Evolutionary conservation across 2,797 vertebrate species (phyloP).

Genomic region (Octomys mimax): DNA sequence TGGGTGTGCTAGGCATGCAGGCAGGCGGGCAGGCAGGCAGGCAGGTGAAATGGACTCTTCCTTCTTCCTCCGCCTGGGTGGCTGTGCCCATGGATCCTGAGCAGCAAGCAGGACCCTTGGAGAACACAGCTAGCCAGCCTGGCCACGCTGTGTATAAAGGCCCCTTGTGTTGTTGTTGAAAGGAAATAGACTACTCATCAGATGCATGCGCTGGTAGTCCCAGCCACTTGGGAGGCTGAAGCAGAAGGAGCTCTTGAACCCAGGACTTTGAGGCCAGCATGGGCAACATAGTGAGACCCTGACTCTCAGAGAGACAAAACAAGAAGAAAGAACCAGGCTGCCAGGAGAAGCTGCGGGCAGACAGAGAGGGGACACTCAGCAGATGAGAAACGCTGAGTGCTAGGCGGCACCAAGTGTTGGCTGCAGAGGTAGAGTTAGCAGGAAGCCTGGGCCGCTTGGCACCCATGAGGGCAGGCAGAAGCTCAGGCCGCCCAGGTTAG

Average conservation of each 20-base stretch:
- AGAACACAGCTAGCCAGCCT: not conserved
- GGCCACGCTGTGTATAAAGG: not conserved
- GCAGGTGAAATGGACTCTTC: not conserved
- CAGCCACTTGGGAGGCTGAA: not conserved
- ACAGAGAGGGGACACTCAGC: rapidly evolving
- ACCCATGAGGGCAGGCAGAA: not conserved
- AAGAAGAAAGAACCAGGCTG: not conserved
- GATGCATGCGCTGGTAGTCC: not conserved
- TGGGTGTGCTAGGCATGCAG: not conserved
- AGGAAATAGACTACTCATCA: not conserved
- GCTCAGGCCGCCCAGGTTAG: rapidly evolving
- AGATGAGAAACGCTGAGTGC: not conserved
- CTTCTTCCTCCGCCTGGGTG: not conserved
- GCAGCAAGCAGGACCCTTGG: not conserved
- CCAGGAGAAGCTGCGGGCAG: not conserved
- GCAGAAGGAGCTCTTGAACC: not conserved
- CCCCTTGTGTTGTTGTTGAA: rapidly evolving
- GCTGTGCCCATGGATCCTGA: not conserved
- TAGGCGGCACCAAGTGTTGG: not conserved
- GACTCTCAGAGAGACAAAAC: not conserved
- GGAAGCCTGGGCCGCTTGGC: rapidly evolving
- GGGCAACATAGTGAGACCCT: not conserved
- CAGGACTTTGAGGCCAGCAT: not conserved
- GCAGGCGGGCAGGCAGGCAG: not conserved
- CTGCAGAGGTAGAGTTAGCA: not conserved